Evolutionary conservation across 2,797 vertebrate species (phyloP).

Genomic region (Otolemur crassicaudatus): DNA sequence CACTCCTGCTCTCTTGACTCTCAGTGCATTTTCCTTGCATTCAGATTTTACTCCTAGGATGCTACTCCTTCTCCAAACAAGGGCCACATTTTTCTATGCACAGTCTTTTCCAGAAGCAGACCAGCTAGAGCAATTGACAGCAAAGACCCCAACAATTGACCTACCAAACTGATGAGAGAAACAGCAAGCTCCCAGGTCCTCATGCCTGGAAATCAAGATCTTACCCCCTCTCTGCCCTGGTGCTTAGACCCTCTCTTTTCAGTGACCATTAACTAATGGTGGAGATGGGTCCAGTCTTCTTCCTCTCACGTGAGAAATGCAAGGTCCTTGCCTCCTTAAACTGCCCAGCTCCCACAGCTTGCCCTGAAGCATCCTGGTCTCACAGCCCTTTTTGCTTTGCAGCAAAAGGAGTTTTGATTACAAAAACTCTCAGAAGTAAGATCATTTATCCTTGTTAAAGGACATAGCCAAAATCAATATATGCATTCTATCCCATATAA

Average conservation of each 20-base stretch:
- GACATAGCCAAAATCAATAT: slow-evolving; percentile 77
- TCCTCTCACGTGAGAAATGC: not conserved
- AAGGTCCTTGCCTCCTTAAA: not conserved
- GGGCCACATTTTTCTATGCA: not conserved
- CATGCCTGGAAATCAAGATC: not conserved
- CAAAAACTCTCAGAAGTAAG: slow-evolving; percentile 59
- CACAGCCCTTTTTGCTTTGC: not conserved
- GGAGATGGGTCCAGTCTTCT: not conserved
- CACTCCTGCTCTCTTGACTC: not conserved
- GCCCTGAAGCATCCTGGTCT: not conserved
- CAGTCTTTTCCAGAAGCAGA: not conserved
- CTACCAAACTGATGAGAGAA: not conserved
- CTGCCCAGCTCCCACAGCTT: not conserved
- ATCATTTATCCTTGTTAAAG: slow-evolving; percentile 68
- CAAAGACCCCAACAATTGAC: not conserved
- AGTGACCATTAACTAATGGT: not conserved
- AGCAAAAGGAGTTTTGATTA: slow-evolving; percentile 50
- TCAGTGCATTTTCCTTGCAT: not conserved
- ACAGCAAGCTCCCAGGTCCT: not conserved
- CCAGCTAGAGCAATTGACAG: not conserved
- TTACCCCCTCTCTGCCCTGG: not conserved
- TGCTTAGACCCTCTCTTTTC: not conserved
- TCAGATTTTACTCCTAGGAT: not conserved
- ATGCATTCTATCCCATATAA: slow-evolving; percentile 19
- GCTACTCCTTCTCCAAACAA: not conserved